These are phyloP conservation scores for Agraylea sexmaculata DNA, from an alignment of 1,140 invertebrate species.

Conservation along the genomic window DNA sequence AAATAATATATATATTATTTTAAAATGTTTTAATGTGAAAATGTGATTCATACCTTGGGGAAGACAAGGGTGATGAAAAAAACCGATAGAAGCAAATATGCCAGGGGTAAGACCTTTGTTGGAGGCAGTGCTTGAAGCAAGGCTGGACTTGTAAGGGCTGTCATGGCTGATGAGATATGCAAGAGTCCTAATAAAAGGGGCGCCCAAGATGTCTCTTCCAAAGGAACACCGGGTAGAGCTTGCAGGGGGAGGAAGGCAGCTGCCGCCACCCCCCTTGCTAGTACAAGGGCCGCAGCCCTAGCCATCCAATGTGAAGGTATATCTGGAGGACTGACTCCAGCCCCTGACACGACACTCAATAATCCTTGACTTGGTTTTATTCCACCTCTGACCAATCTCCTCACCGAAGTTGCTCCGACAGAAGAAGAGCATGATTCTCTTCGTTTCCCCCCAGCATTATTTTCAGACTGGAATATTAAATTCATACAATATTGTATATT, in stretches of 20 bases:
- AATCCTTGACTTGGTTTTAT: conserved; percentile 31
- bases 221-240: conserved; percentile 27
- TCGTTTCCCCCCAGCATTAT: conserved; percentile 31
- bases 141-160: conserved; percentile 37
- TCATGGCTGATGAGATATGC: conserved; percentile 35
- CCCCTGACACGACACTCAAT: conserved; percentile 41
- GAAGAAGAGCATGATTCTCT: conserved; percentile 54
- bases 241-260: conserved; percentile 50
- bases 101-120: conserved; percentile 35
- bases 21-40: too few species aligned
- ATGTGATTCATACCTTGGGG: conserved; percentile 27
- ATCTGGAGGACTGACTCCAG: conserved; percentile 35
- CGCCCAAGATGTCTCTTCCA: conserved; percentile 28
- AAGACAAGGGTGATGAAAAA: conserved; percentile 44
- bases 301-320: conserved; percentile 34
- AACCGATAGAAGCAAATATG: conserved; percentile 33
- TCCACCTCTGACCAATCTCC: conserved; percentile 42
- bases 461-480: background rate
- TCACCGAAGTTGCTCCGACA: conserved; percentile 54
- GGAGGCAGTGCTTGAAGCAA: conserved; percentile 38
- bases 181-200: conserved; percentile 36
- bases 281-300: conserved; percentile 36
- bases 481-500: background rate
- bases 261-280: conserved; percentile 45
- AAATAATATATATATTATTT: background rate